Base-by-base conservation (phyloP, 2,888 invertebrate species). In the Ptychoptera albimana region DNA sequence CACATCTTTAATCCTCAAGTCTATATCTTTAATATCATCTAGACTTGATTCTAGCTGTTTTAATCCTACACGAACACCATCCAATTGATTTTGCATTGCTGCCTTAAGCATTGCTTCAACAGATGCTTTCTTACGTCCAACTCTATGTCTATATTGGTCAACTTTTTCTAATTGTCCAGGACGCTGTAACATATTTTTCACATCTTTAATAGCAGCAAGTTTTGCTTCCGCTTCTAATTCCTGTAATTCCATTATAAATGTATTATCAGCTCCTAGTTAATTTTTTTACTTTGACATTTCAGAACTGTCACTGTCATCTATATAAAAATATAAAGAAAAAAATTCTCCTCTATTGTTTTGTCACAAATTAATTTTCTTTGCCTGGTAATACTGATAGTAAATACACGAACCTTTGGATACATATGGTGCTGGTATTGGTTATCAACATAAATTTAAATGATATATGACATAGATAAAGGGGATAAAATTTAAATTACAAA, bases 71-170 rank as follows among this genome's bases (percentile, higher is more conserved):
- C 87, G 78, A 1, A 98, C 96, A 1, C 94, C 96, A 66, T 98
- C 97, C 44, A 98, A 68, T 66, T 98, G 96, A 50, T 93, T 91
- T 63, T 98, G 96, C 71, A 98, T 91, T 1, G 94, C 94, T n/a
- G 96, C 93, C 67, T 97, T 96, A 15, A 98, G 54, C 14, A 63
- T 50, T 15, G 63, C 62, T 50, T 65, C 63, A n/a, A 50, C 47
- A 0, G 63, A 63, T 1, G 62, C 63, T 37, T 63, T 64, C 47
- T 64, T 64, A 3, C 64, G 56, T 38, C 61, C 58, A 10, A 64
- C 60, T 29, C 64, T 57, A 51, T 62, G 59, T 8, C 60, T 59
- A 47, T 62, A 66, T 47, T 63, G 63, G 11, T 66, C 64, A 51
- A 80, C 79, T 68, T 89, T 96, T 61, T 97, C 97, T 48, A 98